Evolutionary conservation across 2,797 vertebrate species (phyloP).

Genomic region (Chelidonichthys spinosus): DNA sequence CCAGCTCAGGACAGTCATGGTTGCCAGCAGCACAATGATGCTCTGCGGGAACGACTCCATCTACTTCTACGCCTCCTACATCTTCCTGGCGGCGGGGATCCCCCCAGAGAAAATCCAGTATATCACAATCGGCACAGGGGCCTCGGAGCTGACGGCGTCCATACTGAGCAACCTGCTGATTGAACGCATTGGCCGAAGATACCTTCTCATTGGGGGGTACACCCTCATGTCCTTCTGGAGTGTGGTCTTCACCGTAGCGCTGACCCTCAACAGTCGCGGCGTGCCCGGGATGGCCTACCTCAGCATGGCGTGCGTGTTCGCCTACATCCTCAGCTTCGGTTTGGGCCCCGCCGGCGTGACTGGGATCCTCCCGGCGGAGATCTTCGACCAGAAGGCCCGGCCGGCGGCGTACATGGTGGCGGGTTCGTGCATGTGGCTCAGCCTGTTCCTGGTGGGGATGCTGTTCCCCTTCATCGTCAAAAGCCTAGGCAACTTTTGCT

Average conservation of each 20-base stretch:
- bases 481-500: conserved; percentile 85
- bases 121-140: conserved; percentile 86
- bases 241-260: conserved; percentile 86
- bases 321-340: conserved; percentile 94
- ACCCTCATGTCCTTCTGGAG: conserved; percentile 88
- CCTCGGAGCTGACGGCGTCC: conserved; percentile 86
- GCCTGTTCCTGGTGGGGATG: conserved; percentile 88
- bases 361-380: conserved; percentile 88
- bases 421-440: conserved; percentile 89
- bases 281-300: conserved; percentile 88
- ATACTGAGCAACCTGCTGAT: conserved; percentile 87
- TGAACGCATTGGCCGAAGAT: conserved; percentile 85
- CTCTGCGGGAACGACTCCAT: conserved; percentile 91
- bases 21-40: conserved; percentile 91
- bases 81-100: conserved; percentile 88
- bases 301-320: conserved; percentile 90
- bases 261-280: conserved; percentile 82
- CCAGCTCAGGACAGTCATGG: conserved; percentile 84
- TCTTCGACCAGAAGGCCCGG: conserved; percentile 90
- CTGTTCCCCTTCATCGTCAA: conserved; percentile 89
- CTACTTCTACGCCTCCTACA: conserved; percentile 91
- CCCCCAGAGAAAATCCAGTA: conserved; percentile 87
- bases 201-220: conserved; percentile 89
- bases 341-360: conserved; percentile 93
- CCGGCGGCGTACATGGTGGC: conserved; percentile 91